Conservation (phyloP, 2,888 invertebrate species). For the Tanaodytes sp. region DNA sequence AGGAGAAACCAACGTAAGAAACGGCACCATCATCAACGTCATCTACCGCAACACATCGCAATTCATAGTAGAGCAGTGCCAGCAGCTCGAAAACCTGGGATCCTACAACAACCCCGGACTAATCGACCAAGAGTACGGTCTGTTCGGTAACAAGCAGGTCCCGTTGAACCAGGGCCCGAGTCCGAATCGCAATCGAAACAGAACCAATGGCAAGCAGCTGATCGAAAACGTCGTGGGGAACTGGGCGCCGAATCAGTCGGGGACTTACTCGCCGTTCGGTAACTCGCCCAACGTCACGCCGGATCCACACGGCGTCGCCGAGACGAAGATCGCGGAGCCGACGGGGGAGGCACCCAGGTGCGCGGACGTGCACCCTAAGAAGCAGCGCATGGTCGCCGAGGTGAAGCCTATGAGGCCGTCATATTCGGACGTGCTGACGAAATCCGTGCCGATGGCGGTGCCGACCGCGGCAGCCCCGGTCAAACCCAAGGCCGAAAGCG, state of each 20-base stretch:
- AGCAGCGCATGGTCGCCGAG: conserved; percentile 85
- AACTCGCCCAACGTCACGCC: conserved; percentile 71
- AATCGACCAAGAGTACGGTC: conserved; percentile 69
- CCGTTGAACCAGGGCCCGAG: conserved; percentile 48
- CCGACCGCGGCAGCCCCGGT: conserved; percentile 66
- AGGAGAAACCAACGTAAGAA: too few relatives aligned
- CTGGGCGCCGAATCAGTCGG: conserved; percentile 81
- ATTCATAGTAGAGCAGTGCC: conserved; percentile 68
- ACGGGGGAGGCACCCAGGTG: conserved; percentile 62
- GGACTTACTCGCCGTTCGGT: conserved; percentile 84
- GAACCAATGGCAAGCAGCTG: conserved; percentile 73
- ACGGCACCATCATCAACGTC: conserved; percentile 73
- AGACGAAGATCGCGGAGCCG: conserved; percentile 58
- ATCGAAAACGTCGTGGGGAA: conserved; percentile 83
- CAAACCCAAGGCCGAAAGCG: conserved; percentile 70
- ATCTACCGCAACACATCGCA: conserved; percentile 69
- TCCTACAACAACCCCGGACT: conserved; percentile 63
- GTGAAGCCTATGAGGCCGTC: conserved; percentile 90
- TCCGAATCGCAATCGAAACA: conserved; percentile 54
- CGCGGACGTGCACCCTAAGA: conserved; percentile 71
- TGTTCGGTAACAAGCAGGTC: conserved; percentile 67
- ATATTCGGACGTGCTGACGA: conserved; percentile 88
- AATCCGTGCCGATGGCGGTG: conserved; percentile 74
- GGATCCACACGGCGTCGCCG: conserved; percentile 60
- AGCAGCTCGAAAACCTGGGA: conserved; percentile 63